Evolutionary conservation across 2,888 invertebrate species (phyloP).

Genomic region (Pristionchus fissidentatus): DNA sequence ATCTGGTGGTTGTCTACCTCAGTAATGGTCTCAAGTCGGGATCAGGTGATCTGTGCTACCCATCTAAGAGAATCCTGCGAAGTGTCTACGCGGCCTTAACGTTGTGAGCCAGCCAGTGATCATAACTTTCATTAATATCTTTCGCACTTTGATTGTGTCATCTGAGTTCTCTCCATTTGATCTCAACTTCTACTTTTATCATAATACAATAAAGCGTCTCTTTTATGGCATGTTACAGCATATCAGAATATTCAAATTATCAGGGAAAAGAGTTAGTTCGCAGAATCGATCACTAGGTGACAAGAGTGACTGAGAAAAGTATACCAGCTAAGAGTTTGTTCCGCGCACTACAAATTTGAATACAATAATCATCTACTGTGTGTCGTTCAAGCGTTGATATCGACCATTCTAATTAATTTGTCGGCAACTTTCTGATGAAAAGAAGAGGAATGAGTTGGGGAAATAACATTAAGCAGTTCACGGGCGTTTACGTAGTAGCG

Average conservation of each 20-base stretch:
- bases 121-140: too few relatives aligned
- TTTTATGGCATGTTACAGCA: slow-evolving; percentile 8
- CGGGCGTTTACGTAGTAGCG: slow-evolving; percentile 87
- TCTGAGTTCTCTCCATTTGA: neutral
- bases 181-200: neutral
- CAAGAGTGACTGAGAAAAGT: slow-evolving; percentile 18
- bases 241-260: neutral
- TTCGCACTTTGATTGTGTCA: slow-evolving; percentile 32
- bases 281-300: slow-evolving; percentile 28
- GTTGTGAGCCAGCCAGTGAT: neutral
- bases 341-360: neutral
- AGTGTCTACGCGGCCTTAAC: slow-evolving; percentile 55
- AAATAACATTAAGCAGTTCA: slow-evolving; percentile 84
- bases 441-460: slow-evolving; percentile 78
- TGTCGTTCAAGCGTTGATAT: neutral
- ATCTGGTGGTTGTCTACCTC: slow-evolving; percentile 64
- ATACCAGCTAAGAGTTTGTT: slow-evolving; percentile 30
- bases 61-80: slow-evolving; percentile 65
- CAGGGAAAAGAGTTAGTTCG: neutral
- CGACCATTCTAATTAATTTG: slow-evolving; percentile 56
- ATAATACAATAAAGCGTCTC: slow-evolving; percentile 14
- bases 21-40: slow-evolving; percentile 71
- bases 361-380: neutral
- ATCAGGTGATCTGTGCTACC: slow-evolving; percentile 68
- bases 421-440: slow-evolving; percentile 70